Percentiles rank a stretch among this genome's conserved stretches.
phyloP scores from a whole-genome alignment of 2,113 vertebrate genomes.

The Trichomycterus rosablanca region DNA sequence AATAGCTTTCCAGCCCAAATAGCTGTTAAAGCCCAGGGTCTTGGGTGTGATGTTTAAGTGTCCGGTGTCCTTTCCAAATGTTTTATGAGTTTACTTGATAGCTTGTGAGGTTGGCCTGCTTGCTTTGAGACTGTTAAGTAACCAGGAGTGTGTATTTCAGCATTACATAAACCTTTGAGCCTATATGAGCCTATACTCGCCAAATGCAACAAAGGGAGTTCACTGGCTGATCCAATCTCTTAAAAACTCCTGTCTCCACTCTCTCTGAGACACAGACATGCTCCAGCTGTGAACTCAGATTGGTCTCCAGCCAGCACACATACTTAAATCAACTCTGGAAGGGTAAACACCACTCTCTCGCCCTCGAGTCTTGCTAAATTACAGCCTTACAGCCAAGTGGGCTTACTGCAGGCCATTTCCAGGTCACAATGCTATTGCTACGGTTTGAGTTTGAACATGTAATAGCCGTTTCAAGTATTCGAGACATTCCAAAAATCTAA shows the following conservation, averaged over 20 bases:
- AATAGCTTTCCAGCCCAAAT: too few relatives aligned
- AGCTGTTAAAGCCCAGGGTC: too few relatives aligned
- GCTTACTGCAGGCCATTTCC: conserved; percentile 36
- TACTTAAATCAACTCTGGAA: conserved; percentile 50
- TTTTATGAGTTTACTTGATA: too few relatives aligned
- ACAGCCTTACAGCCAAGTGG: conserved; percentile 10
- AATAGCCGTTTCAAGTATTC: conserved; percentile 54
- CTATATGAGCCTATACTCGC: conserved; percentile 36
- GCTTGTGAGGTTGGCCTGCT: background rate
- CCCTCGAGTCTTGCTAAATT: conserved; percentile 34
- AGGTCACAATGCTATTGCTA: conserved; percentile 43
- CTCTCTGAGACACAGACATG: conserved; percentile 32
- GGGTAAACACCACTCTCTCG: conserved; percentile 30
- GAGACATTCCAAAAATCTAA: conserved; percentile 67
- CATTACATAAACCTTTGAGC: conserved; percentile 16
- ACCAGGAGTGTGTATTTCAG: background rate
- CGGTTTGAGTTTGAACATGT: conserved; percentile 48
- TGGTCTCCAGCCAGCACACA: conserved; percentile 42
- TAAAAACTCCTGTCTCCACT: conserved; percentile 58
- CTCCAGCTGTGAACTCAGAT: conserved; percentile 32
- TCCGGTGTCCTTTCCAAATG: too few relatives aligned
- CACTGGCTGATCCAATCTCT: conserved; percentile 58
- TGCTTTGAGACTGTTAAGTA: conserved; percentile 19
- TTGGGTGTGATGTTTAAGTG: too few relatives aligned
- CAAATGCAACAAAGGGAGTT: conserved; percentile 40